These are phyloP conservation scores for Camptogramma bilineatum DNA, from an alignment of 2,888 invertebrate genomes.

Conservation along the genomic window DNA sequence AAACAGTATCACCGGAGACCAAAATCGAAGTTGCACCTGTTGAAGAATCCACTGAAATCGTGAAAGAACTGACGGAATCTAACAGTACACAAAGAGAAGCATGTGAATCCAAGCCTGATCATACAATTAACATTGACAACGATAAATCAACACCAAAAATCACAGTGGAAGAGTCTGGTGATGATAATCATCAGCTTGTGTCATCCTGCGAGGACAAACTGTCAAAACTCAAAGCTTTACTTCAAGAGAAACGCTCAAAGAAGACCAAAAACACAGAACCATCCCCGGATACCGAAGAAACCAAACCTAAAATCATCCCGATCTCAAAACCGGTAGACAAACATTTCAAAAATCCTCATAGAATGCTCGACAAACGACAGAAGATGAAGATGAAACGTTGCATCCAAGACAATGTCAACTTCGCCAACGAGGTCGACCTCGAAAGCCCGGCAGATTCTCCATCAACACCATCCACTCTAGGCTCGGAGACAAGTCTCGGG, in stretches of 20 bases:
- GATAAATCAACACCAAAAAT: slow-evolving; percentile 13
- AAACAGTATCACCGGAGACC: slow-evolving; percentile 57
- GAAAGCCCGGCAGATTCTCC: slow-evolving; percentile 60
- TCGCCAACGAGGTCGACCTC: slow-evolving; percentile 60
- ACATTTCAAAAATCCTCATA: slow-evolving; percentile 58
- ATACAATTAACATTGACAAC: neutral
- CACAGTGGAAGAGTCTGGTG: slow-evolving; percentile 3
- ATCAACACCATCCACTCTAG: slow-evolving; percentile 35
- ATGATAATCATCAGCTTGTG: slow-evolving; percentile 54
- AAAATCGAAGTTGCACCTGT: slow-evolving; percentile 52
- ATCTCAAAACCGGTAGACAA: slow-evolving; percentile 55
- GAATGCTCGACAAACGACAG: slow-evolving; percentile 52
- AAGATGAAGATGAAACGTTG: slow-evolving; percentile 53
- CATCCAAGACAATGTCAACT: slow-evolving; percentile 62
- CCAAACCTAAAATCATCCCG: slow-evolving; percentile 47
- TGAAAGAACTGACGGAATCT: slow-evolving; percentile 34
- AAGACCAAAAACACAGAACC: slow-evolving; percentile 39
- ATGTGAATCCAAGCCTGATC: neutral
- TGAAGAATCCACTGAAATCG: slow-evolving; percentile 49
- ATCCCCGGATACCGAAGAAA: slow-evolving; percentile 15
- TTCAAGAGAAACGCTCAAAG: slow-evolving; percentile 57
- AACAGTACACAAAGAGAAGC: slow-evolving; percentile 12
- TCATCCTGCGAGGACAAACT: slow-evolving; percentile 74
- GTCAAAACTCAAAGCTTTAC: slow-evolving; percentile 64
- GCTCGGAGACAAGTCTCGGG: slow-evolving; percentile 29